These are phyloP conservation scores for Rhineura floridana DNA, from an alignment of 2,113 vertebrate genomes.

Conservation along the genomic window DNA sequence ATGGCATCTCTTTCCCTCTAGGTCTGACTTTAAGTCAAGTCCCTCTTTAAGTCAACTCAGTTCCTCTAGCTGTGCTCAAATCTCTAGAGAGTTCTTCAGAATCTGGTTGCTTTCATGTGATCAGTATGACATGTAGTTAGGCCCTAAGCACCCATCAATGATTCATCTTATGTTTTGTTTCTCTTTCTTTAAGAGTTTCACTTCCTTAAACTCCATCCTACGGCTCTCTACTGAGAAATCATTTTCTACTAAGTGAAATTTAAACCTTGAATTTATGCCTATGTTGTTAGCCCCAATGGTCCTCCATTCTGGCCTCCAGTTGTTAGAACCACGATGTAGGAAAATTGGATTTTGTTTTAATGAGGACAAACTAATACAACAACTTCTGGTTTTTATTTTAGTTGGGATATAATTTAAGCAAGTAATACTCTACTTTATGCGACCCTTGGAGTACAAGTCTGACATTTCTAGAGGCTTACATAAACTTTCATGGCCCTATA, in stretches of 20 bases:
- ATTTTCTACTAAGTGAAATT: conserved; percentile 41
- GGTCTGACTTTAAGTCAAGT: too few relatives aligned
- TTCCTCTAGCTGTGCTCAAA: too few relatives aligned
- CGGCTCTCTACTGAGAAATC: conserved; percentile 30
- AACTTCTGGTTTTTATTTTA: conserved; percentile 47
- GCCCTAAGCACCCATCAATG: background rate
- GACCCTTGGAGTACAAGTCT: conserved; percentile 49
- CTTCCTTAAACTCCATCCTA: background rate
- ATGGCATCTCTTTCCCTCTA: too few relatives aligned
- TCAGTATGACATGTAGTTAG: background rate
- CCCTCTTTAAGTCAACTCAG: too few relatives aligned
- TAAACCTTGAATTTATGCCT: conserved; percentile 28
- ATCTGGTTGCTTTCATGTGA: background rate
- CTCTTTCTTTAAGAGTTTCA: background rate
- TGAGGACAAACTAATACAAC: conserved; percentile 35
- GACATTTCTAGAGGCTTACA: conserved; percentile 60
- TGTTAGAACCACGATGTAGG: conserved; percentile 19
- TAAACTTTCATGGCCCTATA: conserved; percentile 61
- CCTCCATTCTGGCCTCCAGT: conserved; percentile 24
- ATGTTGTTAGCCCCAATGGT: background rate
- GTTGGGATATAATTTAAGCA: conserved; percentile 39
- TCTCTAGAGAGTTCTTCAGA: too few relatives aligned
- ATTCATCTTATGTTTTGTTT: background rate
- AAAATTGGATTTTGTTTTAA: conserved; percentile 49
- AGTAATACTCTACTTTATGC: conserved; percentile 54